Percentiles rank a stretch among this genome's conserved stretches.
These are phyloP conservation scores for Sinocyclocheilus maitianheensis DNA, from an alignment of 2,113 vertebrate species.

Conservation along the genomic window DNA sequence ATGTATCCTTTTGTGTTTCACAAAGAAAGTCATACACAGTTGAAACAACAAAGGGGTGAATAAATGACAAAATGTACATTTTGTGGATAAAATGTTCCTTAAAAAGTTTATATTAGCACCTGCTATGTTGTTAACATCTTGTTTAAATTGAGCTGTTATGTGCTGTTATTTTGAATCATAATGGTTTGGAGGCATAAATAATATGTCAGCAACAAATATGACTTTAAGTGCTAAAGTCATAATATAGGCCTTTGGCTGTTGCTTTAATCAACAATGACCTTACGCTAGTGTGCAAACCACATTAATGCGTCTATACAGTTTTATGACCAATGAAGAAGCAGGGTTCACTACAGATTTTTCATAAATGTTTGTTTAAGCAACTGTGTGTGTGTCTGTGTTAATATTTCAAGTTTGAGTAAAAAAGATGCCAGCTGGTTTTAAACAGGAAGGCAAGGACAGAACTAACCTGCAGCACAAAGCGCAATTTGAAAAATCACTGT, in stretches of 20 bases:
- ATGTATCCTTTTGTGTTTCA: background rate
- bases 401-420: background rate
- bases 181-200: conserved; percentile 15
- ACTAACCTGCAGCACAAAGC: background rate
- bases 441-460: background rate
- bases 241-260: conserved; percentile 7
- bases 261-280: background rate
- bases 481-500: background rate
- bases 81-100: background rate
- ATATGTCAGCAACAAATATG: conserved; percentile 3
- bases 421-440: background rate
- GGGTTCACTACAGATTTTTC: background rate
- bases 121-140: background rate
- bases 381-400: background rate
- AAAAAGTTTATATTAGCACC: background rate
- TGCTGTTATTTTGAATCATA: conserved; percentile 2
- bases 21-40: background rate
- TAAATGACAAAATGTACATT: background rate
- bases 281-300: background rate
- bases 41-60: background rate
- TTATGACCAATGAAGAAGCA: background rate
- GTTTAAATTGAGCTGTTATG: background rate
- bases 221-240: conserved; percentile 24
- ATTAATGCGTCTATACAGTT: background rate
- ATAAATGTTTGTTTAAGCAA: background rate